phyloP scores from a whole-genome alignment of 2,113 vertebrate species.

The Thalassarche chlororhynchos region DNA sequence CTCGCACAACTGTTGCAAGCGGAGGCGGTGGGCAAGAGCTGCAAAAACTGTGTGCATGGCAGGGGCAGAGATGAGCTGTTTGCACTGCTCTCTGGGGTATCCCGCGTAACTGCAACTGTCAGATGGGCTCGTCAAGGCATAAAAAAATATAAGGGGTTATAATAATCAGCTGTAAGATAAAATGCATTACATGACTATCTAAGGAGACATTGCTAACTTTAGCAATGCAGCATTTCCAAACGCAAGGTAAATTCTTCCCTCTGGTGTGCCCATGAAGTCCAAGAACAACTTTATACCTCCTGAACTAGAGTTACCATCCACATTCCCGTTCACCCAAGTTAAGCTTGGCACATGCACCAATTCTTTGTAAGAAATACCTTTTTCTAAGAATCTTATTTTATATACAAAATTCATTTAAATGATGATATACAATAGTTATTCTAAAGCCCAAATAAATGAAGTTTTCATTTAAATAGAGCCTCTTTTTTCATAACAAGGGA shows the following conservation, averaged over 20 bases:
- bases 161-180: not conserved
- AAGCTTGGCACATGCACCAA: not conserved
- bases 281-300: not conserved
- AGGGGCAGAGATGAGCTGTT: not conserved
- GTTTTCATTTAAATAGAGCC: not conserved
- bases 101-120: not conserved
- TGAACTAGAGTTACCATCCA: not conserved
- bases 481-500: not conserved
- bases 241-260: not conserved
- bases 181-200: not conserved
- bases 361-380: not conserved
- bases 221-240: not conserved
- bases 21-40: not conserved
- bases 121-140: not conserved
- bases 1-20: fast-evolving
- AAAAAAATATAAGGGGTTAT: not conserved
- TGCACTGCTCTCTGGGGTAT: too few species aligned
- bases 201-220: not conserved
- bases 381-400: not conserved
- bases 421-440: not conserved
- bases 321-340: too few species aligned
- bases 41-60: not conserved
- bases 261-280: not conserved
- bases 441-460: not conserved
- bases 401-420: not conserved